Base-by-base conservation (phyloP, 2,113 vertebrate genomes). In the Myiagra hebetior region DNA sequence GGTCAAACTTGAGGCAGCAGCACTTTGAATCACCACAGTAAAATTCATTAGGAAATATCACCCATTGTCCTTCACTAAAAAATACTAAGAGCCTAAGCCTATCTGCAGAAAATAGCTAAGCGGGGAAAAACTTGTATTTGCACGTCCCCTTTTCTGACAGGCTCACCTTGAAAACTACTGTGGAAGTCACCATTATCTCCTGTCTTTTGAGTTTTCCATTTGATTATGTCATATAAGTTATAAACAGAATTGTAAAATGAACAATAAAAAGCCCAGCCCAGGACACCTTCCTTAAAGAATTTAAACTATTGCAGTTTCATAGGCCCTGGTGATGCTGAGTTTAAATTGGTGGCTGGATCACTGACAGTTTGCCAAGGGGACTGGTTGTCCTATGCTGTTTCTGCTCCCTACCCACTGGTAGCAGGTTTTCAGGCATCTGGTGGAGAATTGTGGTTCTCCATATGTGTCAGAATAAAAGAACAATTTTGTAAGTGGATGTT, bases 221-320 rank as follows among this genome's bases (percentile, higher is more conserved):
- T 92, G 37, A 80, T 81, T 84, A 55, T 89, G 80, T 41, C 72
- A n/a, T 92, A 56, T 76, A 93, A 85, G 41, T 53, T 84, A 77
- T 39, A 93, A 94, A 89, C 69, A 89, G 76, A 86, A 70, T 39
- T 84, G 72, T 92, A 92, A 91, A 95, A 77, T 35, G 27, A 91
- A 18, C 59, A 78, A 33, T 86, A 86, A 95, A 92, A 92, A 62
- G 4, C 17, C 13, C 23, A 83, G 31, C n/a, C 41, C 13, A 33
- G 10, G 27, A 39, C n/a, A 49, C 3, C 10, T 19, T 63, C 76
- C 75, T 77, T 63, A 85, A 73, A 91, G 62, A 78, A 82, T 83
- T 93, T 63, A 86, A 79, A 78, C 21, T 19, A 13, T 9, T 74
- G 27, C 21, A 8, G 23, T 80, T 94, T 92, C 39, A 28, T 50